Evolutionary conservation across 2,113 vertebrate genomes (phyloP).

Genomic region (Thamnaconus septentrionalis): DNA sequence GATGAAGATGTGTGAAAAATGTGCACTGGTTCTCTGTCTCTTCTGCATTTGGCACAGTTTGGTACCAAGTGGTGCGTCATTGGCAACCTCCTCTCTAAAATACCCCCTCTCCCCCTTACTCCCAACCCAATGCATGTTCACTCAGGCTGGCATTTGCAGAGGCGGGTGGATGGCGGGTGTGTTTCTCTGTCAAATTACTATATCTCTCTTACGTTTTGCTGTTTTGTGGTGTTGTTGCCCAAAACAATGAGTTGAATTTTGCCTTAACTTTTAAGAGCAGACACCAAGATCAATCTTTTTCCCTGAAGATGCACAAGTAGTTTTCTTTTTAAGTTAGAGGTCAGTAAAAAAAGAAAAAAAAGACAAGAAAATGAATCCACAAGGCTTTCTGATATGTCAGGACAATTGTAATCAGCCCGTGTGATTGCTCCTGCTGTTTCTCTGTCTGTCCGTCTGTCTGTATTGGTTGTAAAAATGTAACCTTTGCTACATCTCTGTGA

Average conservation of each 20-base stretch:
- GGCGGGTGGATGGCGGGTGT: constrained; percentile 22
- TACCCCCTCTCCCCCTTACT: background rate
- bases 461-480: constrained; percentile 19
- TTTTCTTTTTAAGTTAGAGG: background rate
- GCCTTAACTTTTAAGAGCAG: constrained; percentile 52
- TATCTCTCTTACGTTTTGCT: no score
- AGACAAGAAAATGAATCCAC: constrained; percentile 4
- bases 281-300: constrained; percentile 17
- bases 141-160: constrained; percentile 47
- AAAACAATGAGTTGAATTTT: constrained; percentile 41
- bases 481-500: constrained; percentile 14
- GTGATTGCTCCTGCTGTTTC: constrained; percentile 25
- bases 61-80: constrained; percentile 44
- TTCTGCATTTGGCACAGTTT: constrained; percentile 53
- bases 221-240: no score
- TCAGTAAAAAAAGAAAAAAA: constrained; percentile 1
- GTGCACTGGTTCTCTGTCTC: no score
- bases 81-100: constrained; percentile 1
- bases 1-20: no score
- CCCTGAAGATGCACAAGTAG: background rate
- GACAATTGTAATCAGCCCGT: constrained; percentile 34
- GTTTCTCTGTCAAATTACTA: background rate
- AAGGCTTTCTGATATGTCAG: constrained; percentile 16
- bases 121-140: constrained; percentile 31
- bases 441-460: constrained; percentile 17